These are phyloP conservation scores for Enteromius trimaculatus DNA, from an alignment of 2,797 vertebrate genomes.

Conservation along the genomic window DNA sequence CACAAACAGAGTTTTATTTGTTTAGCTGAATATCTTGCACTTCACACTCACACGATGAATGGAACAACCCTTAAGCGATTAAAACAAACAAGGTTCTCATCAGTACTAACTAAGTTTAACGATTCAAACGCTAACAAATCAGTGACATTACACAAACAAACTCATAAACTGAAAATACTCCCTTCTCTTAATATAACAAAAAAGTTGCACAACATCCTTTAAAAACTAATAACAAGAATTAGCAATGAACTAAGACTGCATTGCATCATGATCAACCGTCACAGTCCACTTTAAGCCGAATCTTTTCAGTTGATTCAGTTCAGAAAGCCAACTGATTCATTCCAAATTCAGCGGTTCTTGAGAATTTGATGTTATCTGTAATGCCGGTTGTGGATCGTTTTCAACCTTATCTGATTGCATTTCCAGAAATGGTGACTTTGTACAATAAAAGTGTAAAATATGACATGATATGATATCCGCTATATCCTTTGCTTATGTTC, in stretches of 20 bases:
- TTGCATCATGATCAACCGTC: neutral
- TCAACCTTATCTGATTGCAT: slow-evolving; percentile 28
- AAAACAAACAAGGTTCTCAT: slow-evolving; percentile 26
- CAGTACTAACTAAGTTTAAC: slow-evolving; percentile 11
- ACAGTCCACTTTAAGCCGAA: neutral
- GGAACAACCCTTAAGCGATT: slow-evolving; percentile 8
- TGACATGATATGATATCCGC: slow-evolving; percentile 13
- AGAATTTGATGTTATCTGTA: neutral
- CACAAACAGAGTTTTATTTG: slow-evolving; percentile 22
- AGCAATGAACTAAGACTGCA: neutral
- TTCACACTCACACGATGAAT: neutral
- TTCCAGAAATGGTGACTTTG: slow-evolving; percentile 27
- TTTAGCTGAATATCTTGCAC: slow-evolving; percentile 15
- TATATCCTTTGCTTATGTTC: slow-evolving; percentile 25
- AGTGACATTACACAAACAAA: slow-evolving; percentile 26
- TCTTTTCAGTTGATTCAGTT: slow-evolving; percentile 3
- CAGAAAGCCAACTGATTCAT: neutral
- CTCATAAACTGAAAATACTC: neutral
- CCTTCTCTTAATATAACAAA: slow-evolving; percentile 5
- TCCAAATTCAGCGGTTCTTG: neutral
- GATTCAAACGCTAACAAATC: neutral
- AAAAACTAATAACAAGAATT: slow-evolving; percentile 15
- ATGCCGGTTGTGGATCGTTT: neutral
- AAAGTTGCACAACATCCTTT: neutral
- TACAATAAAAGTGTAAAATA: slow-evolving; percentile 36